Evolutionary conservation across 1,140 invertebrate genomes (phyloP).

Genomic region (Diachasma alloeum): DNA sequence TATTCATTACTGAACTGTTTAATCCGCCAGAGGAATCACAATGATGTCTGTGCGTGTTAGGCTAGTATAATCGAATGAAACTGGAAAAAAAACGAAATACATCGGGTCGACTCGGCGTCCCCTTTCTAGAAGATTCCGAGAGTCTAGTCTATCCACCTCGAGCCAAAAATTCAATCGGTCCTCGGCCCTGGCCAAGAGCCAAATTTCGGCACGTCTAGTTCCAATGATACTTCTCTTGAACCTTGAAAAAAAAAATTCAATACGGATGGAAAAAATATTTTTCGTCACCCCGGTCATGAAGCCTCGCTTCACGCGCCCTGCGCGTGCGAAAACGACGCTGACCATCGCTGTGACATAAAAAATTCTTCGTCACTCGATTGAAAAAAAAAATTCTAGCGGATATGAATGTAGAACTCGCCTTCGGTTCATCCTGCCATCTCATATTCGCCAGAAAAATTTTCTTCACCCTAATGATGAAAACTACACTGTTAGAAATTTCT

Average conservation of each 20-base stretch:
- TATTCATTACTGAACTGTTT: background rate
- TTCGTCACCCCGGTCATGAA: background rate
- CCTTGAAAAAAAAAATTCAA: background rate
- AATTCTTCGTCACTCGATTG: too few relatives aligned
- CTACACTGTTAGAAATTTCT: too few relatives aligned
- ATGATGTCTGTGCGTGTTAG: background rate
- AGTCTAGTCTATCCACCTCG: constrained; percentile 39
- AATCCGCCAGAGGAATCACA: background rate
- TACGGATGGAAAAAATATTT: background rate
- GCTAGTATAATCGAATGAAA: background rate
- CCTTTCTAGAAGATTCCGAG: constrained; percentile 34
- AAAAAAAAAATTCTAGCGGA: too few relatives aligned
- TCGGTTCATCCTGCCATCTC: too few relatives aligned
- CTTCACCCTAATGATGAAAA: too few relatives aligned
- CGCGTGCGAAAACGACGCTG: too few relatives aligned
- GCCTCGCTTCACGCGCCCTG: too few relatives aligned
- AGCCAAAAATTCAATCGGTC: constrained; percentile 39
- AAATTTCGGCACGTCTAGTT: constrained; percentile 36
- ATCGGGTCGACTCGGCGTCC: background rate
- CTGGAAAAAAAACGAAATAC: constrained; percentile 4
- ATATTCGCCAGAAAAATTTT: too few relatives aligned
- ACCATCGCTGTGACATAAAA: too few relatives aligned
- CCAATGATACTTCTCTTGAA: background rate
- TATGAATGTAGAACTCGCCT: too few relatives aligned
- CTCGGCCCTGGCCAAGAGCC: constrained; percentile 33